Conservation (phyloP, 35 echinoderm and acorn worm genomes). For the Anneissia japonica region DNA sequence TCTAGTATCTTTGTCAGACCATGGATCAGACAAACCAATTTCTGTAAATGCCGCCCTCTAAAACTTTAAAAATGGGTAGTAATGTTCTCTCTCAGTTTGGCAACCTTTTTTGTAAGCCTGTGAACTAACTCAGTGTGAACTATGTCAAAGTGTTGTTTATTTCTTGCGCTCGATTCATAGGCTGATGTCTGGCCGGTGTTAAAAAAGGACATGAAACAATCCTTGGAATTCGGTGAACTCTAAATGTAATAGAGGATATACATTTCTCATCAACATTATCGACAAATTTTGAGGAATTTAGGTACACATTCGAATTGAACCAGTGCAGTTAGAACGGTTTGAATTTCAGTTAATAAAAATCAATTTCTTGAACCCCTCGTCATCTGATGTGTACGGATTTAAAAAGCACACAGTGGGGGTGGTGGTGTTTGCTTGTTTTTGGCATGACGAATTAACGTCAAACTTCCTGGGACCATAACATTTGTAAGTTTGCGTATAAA, state of each 20-base stretch:
- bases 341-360: not conserved
- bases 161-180: not conserved
- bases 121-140: not conserved
- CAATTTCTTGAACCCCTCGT: not conserved
- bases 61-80: no score
- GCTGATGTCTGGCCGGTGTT: not conserved
- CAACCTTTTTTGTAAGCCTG: no score
- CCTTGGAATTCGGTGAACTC: not conserved
- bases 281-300: not conserved
- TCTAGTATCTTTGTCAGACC: no score
- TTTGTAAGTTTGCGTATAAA: not conserved
- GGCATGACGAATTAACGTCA: not conserved
- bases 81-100: no score
- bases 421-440: not conserved
- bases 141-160: not conserved
- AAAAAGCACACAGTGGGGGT: not conserved
- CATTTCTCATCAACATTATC: not conserved
- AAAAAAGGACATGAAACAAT: not conserved
- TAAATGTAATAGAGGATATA: not conserved
- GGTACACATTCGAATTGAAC: not conserved
- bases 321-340: not conserved
- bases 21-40: no score
- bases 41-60: no score
- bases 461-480: not conserved
- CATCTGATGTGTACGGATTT: no score